Evolutionary conservation across 2,797 vertebrate genomes (phyloP).

Genomic region (Enteromius fasciolatus): DNA sequence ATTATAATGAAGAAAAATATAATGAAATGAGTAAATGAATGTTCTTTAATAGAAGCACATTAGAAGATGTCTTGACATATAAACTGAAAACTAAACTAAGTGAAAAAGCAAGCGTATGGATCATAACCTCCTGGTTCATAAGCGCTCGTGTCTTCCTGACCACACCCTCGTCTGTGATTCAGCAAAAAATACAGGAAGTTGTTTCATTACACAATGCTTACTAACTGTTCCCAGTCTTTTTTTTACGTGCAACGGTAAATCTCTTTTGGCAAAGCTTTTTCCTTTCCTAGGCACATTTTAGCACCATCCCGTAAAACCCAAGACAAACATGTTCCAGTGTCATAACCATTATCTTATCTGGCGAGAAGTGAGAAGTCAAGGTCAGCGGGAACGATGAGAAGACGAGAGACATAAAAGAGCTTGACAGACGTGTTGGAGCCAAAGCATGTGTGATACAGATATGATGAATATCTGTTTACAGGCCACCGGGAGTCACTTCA

Average conservation of each 20-base stretch:
- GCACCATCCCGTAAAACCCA: background rate
- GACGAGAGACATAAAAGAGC: conserved; percentile 15
- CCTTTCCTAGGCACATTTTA: background rate
- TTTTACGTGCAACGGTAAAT: background rate
- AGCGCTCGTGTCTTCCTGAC: conserved; percentile 10
- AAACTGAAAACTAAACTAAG: background rate
- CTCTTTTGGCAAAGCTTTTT: background rate
- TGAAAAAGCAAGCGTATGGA: conserved; percentile 26
- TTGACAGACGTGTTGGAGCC: conserved; percentile 59
- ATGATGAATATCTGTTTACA: conserved; percentile 61
- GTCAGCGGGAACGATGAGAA: background rate
- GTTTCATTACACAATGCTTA: conserved; percentile 29
- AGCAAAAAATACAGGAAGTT: conserved; percentile 61
- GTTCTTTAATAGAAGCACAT: background rate
- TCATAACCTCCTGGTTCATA: background rate
- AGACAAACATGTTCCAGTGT: conserved; percentile 1
- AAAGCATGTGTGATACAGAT: conserved; percentile 52
- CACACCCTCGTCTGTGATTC: conserved; percentile 52
- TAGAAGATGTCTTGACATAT: background rate
- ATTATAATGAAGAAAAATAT: background rate
- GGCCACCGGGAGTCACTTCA: conserved; percentile 45
- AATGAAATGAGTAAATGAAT: background rate
- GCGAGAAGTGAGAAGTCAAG: conserved; percentile 34
- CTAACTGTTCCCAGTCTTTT: conserved; percentile 17
- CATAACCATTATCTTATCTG: conserved; percentile 34